phyloP scores from a whole-genome alignment of 2,113 vertebrate species.

The Salminus brasiliensis region DNA sequence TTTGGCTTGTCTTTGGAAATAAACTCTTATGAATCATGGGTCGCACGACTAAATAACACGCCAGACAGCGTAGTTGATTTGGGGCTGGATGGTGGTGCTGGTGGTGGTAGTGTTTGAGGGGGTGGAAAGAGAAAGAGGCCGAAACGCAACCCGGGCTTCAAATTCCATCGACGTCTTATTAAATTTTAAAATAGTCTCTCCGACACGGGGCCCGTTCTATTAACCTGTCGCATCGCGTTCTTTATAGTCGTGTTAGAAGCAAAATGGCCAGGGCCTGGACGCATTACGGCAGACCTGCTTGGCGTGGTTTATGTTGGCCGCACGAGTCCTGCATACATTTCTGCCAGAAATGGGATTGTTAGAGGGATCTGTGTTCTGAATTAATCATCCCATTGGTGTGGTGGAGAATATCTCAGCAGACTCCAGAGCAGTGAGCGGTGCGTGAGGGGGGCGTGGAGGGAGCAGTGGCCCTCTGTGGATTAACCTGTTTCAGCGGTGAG shows the following conservation, averaged over 20 bases:
- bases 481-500: not conserved
- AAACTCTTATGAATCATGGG: conserved; percentile 40
- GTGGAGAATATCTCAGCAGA: conserved; percentile 33
- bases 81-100: not conserved
- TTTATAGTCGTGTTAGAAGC: conserved; percentile 42
- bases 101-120: not conserved
- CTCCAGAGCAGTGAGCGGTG: not conserved
- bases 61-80: not conserved
- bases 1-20: conserved; percentile 34
- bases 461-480: not conserved
- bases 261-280: conserved; percentile 8
- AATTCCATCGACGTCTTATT: conserved; percentile 39
- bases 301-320: conserved; percentile 30
- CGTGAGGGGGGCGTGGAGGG: not conserved
- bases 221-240: conserved; percentile 30
- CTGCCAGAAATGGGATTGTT: conserved; percentile 36
- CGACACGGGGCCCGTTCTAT: conserved; percentile 40
- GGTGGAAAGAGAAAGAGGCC: conserved; percentile 3
- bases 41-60: conserved; percentile 30
- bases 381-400: conserved; percentile 33
- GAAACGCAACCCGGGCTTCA: conserved; percentile 11
- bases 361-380: conserved; percentile 26
- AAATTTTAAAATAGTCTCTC: conserved; percentile 48
- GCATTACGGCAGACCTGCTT: conserved; percentile 33
- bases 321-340: conserved; percentile 40